A percentile compares a stretch with the other conserved stretches of the same genome.
These are phyloP conservation scores for Oncopeltus fasciatus DNA, from an alignment of 1,140 invertebrate species.

Conservation along the genomic window DNA sequence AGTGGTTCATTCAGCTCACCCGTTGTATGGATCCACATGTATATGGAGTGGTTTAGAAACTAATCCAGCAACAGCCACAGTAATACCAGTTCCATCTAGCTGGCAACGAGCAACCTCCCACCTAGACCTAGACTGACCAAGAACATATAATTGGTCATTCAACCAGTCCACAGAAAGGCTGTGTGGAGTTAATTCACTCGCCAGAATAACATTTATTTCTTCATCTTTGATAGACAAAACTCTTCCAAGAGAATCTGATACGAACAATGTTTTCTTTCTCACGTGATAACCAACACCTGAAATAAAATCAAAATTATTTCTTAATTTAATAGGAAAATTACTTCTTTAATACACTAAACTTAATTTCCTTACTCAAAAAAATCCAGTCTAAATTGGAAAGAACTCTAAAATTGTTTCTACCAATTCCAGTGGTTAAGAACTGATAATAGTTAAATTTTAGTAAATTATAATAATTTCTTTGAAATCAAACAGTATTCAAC, in stretches of 20 bases:
- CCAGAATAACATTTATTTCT: conserved; percentile 3
- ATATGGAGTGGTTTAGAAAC: conserved; percentile 52
- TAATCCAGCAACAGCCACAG: conserved; percentile 50
- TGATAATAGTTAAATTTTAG: no score
- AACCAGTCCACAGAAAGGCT: conserved; percentile 67
- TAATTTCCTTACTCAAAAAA: no score
- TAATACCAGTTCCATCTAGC: conserved; percentile 49
- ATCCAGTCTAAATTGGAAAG: no score
- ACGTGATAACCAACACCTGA: conserved; percentile 64
- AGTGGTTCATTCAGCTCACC: no score
- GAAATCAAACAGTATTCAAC: no score
- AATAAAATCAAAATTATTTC: conserved; percentile 15
- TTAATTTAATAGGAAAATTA: no score
- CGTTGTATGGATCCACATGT: conserved; percentile 83
- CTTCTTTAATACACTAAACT: no score
- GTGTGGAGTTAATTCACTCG: conserved; percentile 36
- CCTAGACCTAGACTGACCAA: conserved; percentile 41
- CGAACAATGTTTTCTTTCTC: conserved; percentile 49
- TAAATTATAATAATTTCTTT: no score
- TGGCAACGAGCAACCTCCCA: conserved; percentile 59
- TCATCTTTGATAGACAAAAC: not conserved
- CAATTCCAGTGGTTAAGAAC: no score
- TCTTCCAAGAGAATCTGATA: conserved; percentile 52
- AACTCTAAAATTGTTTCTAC: no score
- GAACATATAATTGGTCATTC: conserved; percentile 62